Conservation (phyloP, 1,140 invertebrate genomes). For the Zaprionus ghesquierei region DNA sequence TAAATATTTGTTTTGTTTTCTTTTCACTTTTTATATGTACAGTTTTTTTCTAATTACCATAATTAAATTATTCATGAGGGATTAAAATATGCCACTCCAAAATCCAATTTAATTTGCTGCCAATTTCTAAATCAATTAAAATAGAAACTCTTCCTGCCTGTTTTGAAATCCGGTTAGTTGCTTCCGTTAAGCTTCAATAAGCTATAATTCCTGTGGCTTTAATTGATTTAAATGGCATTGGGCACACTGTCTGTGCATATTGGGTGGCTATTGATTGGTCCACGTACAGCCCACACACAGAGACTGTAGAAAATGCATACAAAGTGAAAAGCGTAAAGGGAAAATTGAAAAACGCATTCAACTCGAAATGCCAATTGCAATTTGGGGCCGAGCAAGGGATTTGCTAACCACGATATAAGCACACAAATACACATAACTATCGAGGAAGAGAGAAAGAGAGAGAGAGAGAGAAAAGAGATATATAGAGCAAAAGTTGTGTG, state of each 20-base stretch:
- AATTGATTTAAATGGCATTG: neutral
- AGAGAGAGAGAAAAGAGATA: neutral
- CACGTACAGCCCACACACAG: neutral
- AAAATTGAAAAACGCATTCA: conserved; percentile 27
- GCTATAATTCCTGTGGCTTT: neutral
- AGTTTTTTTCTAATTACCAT: no score
- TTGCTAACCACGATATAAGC: neutral
- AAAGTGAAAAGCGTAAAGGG: conserved; percentile 1
- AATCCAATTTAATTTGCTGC: no score
- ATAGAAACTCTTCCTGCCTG: neutral
- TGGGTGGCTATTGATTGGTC: conserved; percentile 26
- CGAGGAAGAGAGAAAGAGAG: neutral
- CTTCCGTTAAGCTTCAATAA: neutral
- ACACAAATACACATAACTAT: neutral
- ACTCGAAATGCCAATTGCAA: conserved; percentile 29
- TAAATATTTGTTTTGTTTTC: neutral
- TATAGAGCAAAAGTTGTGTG: no score
- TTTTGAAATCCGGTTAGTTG: neutral
- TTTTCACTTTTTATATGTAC: no score
- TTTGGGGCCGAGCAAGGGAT: conserved; percentile 2
- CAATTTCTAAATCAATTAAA: no score
- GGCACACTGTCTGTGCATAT: neutral
- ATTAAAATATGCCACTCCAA: no score
- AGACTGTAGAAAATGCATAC: neutral
- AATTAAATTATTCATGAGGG: no score